Percentiles rank a stretch among this genome's conserved stretches.
These are phyloP conservation scores for Adrianichthys oophorus DNA, from an alignment of 2,797 vertebrate genomes.

Conservation along the genomic window DNA sequence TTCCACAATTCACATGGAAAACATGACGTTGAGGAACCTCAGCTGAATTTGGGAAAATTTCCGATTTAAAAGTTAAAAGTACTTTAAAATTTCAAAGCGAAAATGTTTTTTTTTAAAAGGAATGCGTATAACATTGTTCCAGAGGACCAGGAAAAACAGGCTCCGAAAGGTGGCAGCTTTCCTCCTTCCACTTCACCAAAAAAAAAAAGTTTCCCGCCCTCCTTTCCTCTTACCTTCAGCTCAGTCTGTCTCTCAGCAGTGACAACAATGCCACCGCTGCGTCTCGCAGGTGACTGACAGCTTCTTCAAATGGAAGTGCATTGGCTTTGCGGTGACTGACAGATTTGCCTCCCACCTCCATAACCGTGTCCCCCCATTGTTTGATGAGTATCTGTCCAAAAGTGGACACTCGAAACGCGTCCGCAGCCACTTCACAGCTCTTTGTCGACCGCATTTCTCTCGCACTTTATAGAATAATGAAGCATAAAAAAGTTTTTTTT, in stretches of 20 bases:
- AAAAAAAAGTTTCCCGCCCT: conserved; percentile 11
- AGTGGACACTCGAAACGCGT: conserved; percentile 54
- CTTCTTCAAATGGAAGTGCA: conserved; percentile 57
- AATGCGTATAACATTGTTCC: too few species aligned
- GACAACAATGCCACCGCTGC: conserved; percentile 47
- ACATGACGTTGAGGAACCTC: too few species aligned
- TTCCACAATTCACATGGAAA: too few species aligned
- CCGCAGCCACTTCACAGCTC: conserved; percentile 31
- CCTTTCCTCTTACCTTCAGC: neutral
- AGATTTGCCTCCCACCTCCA: conserved; percentile 48
- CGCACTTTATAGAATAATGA: conserved; percentile 12
- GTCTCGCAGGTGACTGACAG: conserved; percentile 60
- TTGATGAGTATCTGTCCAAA: conserved; percentile 58
- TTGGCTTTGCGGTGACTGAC: conserved; percentile 57
- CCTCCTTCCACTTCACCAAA: conserved; percentile 19
- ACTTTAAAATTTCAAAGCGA: too few species aligned
- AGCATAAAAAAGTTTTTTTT: neutral
- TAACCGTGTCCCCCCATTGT: conserved; percentile 40
- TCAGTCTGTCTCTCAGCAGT: conserved; percentile 14
- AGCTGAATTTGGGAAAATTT: too few species aligned
- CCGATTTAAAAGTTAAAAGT: too few species aligned
- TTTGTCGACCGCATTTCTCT: conserved; percentile 20
- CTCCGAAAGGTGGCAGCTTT: conserved; percentile 25
- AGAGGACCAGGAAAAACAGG: conserved; percentile 11
- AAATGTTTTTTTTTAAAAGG: too few species aligned